Conservation (phyloP, 35 echinoderm and acorn worm genomes). For the Strongylocentrotus purpuratus region DNA sequence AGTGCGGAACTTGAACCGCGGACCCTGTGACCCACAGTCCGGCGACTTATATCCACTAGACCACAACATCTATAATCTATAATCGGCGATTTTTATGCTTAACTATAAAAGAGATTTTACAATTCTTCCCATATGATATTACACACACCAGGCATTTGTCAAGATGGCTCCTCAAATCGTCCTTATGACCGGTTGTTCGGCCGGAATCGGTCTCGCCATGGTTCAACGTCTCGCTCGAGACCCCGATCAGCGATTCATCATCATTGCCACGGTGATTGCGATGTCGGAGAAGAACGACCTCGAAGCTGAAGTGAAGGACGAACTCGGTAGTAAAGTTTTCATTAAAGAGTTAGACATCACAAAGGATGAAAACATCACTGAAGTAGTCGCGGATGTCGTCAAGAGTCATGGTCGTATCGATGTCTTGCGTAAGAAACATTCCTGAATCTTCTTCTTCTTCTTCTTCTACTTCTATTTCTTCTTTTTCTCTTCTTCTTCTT, state of each 20-base stretch:
- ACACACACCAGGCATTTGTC: not conserved
- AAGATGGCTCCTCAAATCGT: not conserved
- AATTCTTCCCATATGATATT: too few species aligned
- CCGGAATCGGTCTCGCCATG: slow-evolving; percentile 48
- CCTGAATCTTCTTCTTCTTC: too few species aligned
- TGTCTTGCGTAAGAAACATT: slow-evolving; percentile 39
- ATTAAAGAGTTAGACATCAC: slow-evolving; percentile 58
- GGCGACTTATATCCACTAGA: too few species aligned
- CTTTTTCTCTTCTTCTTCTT: too few species aligned
- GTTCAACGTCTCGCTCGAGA: slow-evolving; percentile 37
- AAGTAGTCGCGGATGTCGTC: not conserved
- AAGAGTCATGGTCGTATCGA: slow-evolving; percentile 35
- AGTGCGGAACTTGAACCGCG: too few species aligned
- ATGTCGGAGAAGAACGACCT: slow-evolving; percentile 41
- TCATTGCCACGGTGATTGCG: slow-evolving; percentile 32
- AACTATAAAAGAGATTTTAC: too few species aligned
- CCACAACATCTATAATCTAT: too few species aligned
- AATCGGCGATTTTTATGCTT: too few species aligned
- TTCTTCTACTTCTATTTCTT: too few species aligned
- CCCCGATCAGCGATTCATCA: slow-evolving; percentile 45
- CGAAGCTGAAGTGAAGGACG: slow-evolving; percentile 33
- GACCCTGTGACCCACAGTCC: too few species aligned
- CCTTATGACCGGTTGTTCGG: slow-evolving; percentile 49
- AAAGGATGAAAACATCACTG: slow-evolving; percentile 15
- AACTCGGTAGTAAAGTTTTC: slow-evolving; percentile 1